Percentiles rank a stretch among this genome's conserved stretches.
phyloP scores from a whole-genome alignment of 1,140 invertebrate genomes.

The Aphis craccivora region DNA sequence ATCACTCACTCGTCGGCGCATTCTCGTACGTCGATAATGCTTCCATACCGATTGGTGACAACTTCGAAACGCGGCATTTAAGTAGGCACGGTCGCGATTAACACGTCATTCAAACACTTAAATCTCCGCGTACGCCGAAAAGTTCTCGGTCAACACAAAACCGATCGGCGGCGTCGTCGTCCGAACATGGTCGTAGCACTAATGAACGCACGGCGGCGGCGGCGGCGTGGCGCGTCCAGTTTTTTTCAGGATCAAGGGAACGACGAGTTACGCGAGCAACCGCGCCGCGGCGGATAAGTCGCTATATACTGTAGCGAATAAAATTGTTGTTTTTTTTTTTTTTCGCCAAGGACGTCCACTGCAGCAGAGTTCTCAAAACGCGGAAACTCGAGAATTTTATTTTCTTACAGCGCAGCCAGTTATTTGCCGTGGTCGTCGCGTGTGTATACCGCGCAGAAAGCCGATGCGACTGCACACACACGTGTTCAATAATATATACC shows the following conservation, averaged over 20 bases:
- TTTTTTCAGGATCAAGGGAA: constrained; percentile 54
- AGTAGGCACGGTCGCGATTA: not conserved
- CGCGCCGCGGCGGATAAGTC: not conserved
- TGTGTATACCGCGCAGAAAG: not conserved
- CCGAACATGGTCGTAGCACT: constrained; percentile 39
- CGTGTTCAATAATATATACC: not conserved
- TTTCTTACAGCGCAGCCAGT: not conserved
- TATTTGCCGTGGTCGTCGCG: not conserved
- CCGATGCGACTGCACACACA: not conserved
- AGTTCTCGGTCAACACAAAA: constrained; percentile 1
- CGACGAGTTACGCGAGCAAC: constrained; percentile 17
- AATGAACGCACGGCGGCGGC: constrained; percentile 8
- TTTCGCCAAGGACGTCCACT: constrained; percentile 47
- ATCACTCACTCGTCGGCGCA: constrained; percentile 46
- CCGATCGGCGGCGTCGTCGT: constrained; percentile 2
- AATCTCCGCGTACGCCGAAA: constrained; percentile 27
- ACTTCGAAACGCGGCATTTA: constrained; percentile 58
- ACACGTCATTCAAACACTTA: constrained; percentile 40
- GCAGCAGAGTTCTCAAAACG: not conserved
- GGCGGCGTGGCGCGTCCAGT: not conserved
- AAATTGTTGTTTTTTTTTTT: constrained; percentile 18
- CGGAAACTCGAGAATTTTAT: constrained; percentile 11
- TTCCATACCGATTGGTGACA: constrained; percentile 58
- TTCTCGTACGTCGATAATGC: constrained; percentile 58
- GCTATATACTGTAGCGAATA: not conserved